A percentile compares a stretch with the other conserved stretches of the same genome.
These are phyloP conservation scores for Tragelaphus buxtoni DNA, from an alignment of 2,113 vertebrate species.

Conservation along the genomic window DNA sequence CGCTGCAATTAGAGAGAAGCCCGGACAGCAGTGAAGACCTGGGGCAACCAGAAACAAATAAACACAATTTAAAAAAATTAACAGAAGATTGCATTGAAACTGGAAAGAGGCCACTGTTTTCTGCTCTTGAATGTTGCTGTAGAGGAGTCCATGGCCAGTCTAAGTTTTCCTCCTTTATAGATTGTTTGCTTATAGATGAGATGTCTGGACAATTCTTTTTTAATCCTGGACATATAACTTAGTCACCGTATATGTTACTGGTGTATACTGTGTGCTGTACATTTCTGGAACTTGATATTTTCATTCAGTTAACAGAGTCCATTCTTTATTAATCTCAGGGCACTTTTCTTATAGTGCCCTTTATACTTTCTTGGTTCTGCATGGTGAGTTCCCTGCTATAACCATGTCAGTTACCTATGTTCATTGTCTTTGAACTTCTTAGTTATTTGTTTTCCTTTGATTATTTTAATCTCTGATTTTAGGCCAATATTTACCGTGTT, in stretches of 20 bases:
- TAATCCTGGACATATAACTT: neutral
- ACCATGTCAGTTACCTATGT: neutral
- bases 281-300: neutral
- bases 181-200: neutral
- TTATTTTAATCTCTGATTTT: neutral
- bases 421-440: neutral
- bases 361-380: neutral
- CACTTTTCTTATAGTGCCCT: neutral
- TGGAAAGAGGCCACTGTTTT: neutral
- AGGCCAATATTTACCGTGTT: neutral
- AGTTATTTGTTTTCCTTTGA: neutral
- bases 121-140: neutral
- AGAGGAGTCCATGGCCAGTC: too few relatives aligned
- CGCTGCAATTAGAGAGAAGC: neutral
- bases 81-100: neutral
- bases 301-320: neutral
- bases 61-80: neutral
- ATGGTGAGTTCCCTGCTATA: neutral
- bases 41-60: neutral
- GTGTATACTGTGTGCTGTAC: rapidly evolving
- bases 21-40: neutral
- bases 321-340: neutral
- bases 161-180: neutral
- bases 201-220: neutral
- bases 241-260: neutral